A percentile compares a stretch with the other conserved stretches of the same genome.
phyloP scores from a whole-genome alignment of 2,113 vertebrate species.

The Hypomesus transpacificus region DNA sequence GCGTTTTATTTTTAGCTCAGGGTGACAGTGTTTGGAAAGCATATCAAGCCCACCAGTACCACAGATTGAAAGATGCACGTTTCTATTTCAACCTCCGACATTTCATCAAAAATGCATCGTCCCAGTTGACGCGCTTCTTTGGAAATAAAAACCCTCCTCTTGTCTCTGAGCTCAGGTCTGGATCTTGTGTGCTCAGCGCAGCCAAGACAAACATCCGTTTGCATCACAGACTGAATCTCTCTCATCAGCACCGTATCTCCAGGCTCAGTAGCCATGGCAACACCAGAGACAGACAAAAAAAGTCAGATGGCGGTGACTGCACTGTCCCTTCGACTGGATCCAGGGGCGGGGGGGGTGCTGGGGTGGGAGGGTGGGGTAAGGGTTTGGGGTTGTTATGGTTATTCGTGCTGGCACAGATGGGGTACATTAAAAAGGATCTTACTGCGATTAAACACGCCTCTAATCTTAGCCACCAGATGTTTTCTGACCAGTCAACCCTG shows the following conservation, averaged over 20 bases:
- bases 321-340: background rate
- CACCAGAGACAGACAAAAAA: background rate
- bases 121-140: no score
- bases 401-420: constrained; percentile 2
- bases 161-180: no score
- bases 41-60: no score
- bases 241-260: no score
- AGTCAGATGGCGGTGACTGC: background rate
- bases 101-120: no score
- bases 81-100: no score
- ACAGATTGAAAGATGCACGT: no score
- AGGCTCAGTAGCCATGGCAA: background rate
- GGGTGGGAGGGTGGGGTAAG: background rate
- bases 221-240: background rate
- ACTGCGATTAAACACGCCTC: constrained; percentile 17
- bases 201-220: no score
- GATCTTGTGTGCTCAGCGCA: no score
- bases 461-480: constrained; percentile 11
- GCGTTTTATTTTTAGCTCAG: constrained; percentile 40
- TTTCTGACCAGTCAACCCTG: background rate
- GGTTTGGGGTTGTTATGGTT: background rate
- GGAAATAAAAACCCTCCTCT: no score
- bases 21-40: constrained; percentile 4
- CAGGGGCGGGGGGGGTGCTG: background rate
- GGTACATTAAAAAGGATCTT: constrained; percentile 13